phyloP scores from a whole-genome alignment of 1,140 invertebrate genomes.

The Drosophila pseudoananassae region DNA sequence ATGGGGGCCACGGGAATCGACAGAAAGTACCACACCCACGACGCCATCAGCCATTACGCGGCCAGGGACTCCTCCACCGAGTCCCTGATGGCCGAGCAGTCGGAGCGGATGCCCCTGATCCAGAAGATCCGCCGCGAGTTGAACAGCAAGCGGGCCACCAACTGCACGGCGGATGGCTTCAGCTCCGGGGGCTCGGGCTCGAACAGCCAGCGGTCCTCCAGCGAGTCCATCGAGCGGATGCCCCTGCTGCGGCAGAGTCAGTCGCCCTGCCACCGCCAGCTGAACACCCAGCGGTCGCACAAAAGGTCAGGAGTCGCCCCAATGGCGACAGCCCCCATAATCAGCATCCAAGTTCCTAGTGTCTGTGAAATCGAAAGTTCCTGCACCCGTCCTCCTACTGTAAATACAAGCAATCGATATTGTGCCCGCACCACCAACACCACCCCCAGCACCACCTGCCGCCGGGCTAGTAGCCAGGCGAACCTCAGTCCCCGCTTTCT shows the following conservation, averaged over 20 bases:
- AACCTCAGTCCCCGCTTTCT: conserved; percentile 68
- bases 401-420: conserved; percentile 79
- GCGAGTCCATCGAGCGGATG: conserved; percentile 77
- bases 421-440: conserved; percentile 64
- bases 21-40: conserved; percentile 78
- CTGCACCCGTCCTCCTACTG: conserved; percentile 74
- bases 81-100: conserved; percentile 53
- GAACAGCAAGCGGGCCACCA: conserved; percentile 73
- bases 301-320: conserved; percentile 67
- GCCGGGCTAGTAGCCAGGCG: conserved; percentile 53
- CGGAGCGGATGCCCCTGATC: conserved; percentile 68
- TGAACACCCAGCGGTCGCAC: conserved; percentile 71
- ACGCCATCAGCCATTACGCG: conserved; percentile 72
- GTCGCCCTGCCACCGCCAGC: conserved; percentile 48
- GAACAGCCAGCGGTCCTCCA: conserved; percentile 77
- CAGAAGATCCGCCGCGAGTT: conserved; percentile 77
- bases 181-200: conserved; percentile 73
- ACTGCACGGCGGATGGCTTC: conserved; percentile 57
- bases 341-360: conserved; percentile 81
- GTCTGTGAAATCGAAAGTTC: conserved; percentile 77
- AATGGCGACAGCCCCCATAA: conserved; percentile 16
- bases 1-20: conserved; percentile 50
- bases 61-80: conserved; percentile 57
- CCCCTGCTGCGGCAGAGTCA: conserved; percentile 64
- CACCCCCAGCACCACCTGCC: conserved; percentile 41